These are phyloP conservation scores for Ophiothrix spiculata DNA, from an alignment of 35 echinoderm and acorn worm genomes.

Conservation along the genomic window DNA sequence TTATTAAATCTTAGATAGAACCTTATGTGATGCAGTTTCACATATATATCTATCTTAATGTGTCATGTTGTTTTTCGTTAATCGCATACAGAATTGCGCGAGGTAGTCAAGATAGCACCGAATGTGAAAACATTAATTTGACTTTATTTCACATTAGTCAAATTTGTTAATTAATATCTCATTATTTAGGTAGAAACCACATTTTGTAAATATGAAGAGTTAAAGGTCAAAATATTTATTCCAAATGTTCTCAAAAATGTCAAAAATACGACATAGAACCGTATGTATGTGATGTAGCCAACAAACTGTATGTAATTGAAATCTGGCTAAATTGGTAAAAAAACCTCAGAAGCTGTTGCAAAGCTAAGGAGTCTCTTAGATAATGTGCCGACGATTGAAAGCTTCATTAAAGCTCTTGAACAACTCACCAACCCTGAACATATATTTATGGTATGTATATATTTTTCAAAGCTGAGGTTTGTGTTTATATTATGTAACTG, in stretches of 20 bases:
- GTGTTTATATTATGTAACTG: not conserved
- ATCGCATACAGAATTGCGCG: not conserved
- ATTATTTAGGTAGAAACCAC: too few relatives aligned
- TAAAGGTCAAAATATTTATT: too few relatives aligned
- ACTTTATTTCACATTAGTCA: too few relatives aligned
- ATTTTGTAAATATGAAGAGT: too few relatives aligned
- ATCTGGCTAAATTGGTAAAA: constrained; percentile 27
- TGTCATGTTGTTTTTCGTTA: too few relatives aligned
- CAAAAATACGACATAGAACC: too few relatives aligned
- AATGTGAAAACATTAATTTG: too few relatives aligned
- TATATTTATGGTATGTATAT: constrained; percentile 64
- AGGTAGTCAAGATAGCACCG: too few relatives aligned
- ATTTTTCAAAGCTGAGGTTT: not conserved
- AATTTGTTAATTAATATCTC: too few relatives aligned
- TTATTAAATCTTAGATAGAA: not conserved
- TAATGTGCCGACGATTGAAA: constrained; percentile 51
- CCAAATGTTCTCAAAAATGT: too few relatives aligned
- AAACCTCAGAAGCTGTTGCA: constrained; percentile 44
- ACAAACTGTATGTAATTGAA: too few relatives aligned
- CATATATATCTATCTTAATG: not conserved
- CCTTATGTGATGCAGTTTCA: not conserved
- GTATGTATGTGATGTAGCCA: too few relatives aligned
- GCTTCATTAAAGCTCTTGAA: constrained; percentile 68
- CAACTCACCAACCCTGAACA: constrained; percentile 81
- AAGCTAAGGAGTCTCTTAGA: constrained; percentile 40